A percentile compares a stretch with the other conserved stretches of the same genome.
Conservation (phyloP, 2,113 vertebrate genomes). For the Alosa alosa region DNA sequence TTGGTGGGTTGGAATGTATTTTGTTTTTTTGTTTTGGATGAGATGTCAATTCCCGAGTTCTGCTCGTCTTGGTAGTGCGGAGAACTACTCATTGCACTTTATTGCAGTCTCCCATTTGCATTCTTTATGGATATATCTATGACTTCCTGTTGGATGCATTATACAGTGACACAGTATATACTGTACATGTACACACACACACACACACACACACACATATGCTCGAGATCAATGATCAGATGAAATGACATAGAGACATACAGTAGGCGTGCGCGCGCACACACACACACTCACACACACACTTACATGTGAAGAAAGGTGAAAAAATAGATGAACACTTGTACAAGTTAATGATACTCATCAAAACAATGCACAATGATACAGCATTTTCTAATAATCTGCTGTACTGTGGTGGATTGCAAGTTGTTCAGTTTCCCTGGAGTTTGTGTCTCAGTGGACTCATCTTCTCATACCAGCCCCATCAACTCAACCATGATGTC, state of each 20-base stretch:
- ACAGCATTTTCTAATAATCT: too few species aligned
- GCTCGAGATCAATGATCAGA: not conserved
- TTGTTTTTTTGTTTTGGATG: not conserved
- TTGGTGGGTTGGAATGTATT: not conserved
- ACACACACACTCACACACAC: conserved; percentile 39
- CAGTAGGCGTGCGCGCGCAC: not conserved
- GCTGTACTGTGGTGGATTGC: not conserved
- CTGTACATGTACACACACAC: not conserved
- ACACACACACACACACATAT: not conserved
- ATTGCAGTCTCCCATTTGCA: not conserved
- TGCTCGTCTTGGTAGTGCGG: not conserved
- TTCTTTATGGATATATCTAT: not conserved
- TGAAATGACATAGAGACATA: not conserved
- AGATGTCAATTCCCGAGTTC: not conserved
- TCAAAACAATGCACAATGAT: too few species aligned
- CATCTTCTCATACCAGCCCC: not conserved
- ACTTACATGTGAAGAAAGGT: not conserved
- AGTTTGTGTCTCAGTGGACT: not conserved
- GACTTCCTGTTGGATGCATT: not conserved
- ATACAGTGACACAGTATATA: not conserved
- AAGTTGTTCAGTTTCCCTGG: not conserved
- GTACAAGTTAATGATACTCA: too few species aligned
- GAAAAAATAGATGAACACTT: not conserved
- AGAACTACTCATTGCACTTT: not conserved
- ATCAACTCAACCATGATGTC: not conserved